phyloP scores from a whole-genome alignment of 2,797 vertebrate genomes.

The Eptatretus atami region DNA sequence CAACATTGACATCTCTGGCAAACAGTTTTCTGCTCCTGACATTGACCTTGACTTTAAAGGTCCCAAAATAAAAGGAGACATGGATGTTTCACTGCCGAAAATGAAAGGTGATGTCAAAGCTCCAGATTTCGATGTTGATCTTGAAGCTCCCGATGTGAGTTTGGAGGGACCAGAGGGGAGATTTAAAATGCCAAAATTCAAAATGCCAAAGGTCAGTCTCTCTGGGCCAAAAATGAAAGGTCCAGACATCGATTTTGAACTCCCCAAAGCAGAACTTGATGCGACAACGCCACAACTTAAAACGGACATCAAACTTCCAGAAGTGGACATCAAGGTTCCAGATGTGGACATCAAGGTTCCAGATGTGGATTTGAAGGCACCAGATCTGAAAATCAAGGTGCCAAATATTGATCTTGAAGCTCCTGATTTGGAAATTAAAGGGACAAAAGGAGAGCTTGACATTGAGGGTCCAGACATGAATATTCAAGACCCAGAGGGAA shows the following conservation, averaged over 20 bases:
- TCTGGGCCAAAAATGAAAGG: constrained; percentile 5
- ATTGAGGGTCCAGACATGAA: no score
- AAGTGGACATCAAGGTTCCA: no score
- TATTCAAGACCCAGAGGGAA: no score
- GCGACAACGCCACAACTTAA: no score
- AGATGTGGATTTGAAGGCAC: no score
- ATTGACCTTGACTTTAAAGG: neutral
- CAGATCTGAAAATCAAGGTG: no score
- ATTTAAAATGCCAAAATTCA: constrained; percentile 9
- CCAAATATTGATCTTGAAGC: no score
- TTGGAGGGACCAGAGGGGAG: constrained; percentile 11
- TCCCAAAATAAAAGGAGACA: neutral
- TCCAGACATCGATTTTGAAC: neutral
- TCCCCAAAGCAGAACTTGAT: no score
- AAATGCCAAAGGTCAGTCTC: constrained; percentile 8
- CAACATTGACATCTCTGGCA: neutral
- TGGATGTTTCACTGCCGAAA: neutral
- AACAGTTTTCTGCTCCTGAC: neutral
- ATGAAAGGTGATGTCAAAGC: constrained; percentile 12
- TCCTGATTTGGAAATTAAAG: no score
- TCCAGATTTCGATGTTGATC: constrained; percentile 8
- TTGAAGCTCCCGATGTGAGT: constrained; percentile 11
- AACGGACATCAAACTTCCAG: no score
- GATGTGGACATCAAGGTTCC: no score
- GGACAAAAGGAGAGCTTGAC: no score